These are phyloP conservation scores for Ephialtes manifestator DNA, from an alignment of 2,888 invertebrate genomes.

Conservation along the genomic window DNA sequence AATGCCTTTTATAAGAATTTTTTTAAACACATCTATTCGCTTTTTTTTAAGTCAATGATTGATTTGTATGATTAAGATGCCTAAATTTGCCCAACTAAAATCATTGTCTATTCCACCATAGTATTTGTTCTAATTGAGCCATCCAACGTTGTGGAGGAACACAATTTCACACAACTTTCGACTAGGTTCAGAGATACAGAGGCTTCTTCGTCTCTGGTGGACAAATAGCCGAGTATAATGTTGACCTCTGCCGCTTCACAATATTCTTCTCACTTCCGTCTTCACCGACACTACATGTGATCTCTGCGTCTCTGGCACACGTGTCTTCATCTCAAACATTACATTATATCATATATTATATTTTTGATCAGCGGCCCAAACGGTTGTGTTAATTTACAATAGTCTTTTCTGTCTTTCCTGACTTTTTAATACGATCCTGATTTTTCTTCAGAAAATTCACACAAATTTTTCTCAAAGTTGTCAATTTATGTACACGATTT, in stretches of 20 bases:
- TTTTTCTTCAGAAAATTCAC: not conserved
- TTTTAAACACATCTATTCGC: too few relatives aligned
- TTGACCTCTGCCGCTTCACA: not conserved
- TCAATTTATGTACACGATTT: too few relatives aligned
- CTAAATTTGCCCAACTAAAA: not conserved
- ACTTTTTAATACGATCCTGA: not conserved
- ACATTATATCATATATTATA: too few relatives aligned
- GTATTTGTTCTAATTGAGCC: not conserved
- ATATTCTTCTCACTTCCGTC: not conserved
- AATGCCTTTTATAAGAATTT: too few relatives aligned
- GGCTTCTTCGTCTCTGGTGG: not conserved
- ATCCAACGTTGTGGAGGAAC: not conserved
- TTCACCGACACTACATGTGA: not conserved
- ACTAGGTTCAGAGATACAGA: not conserved
- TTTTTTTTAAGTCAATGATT: not conserved
- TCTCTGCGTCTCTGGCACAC: not conserved
- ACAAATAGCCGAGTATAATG: not conserved
- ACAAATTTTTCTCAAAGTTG: too few relatives aligned
- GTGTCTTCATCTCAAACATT: not conserved
- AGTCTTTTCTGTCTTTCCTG: not conserved
- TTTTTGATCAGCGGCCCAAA: not conserved
- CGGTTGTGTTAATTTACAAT: not conserved
- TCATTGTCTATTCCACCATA: slow-evolving; percentile 23
- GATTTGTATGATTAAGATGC: not conserved
- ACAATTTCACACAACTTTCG: not conserved